phyloP scores from a whole-genome alignment of 92 coral and sea anemone genomes.

The Parazoanthus darwini region DNA sequence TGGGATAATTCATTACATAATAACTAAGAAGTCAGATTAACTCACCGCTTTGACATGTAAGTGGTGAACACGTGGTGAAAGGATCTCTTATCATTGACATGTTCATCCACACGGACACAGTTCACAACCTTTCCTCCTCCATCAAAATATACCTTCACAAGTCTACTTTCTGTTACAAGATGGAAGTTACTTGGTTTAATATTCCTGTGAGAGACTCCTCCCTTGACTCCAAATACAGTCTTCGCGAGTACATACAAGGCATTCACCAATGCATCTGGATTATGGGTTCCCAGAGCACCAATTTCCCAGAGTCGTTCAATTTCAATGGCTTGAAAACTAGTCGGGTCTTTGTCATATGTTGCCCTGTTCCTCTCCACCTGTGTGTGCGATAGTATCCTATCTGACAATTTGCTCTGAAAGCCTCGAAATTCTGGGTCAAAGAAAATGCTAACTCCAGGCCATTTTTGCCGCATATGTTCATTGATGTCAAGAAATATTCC shows the following conservation, averaged over 20 bases:
- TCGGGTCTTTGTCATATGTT: not conserved
- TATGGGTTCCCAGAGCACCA: constrained; percentile 1
- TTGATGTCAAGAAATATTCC: constrained; percentile 23
- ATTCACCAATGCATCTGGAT: constrained; percentile 11
- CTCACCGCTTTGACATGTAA: constrained; percentile 18
- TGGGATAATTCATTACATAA: not conserved
- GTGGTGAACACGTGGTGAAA: not conserved
- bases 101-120: constrained; percentile 6
- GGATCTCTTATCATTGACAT: not conserved
- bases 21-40: not conserved
- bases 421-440: constrained; percentile 17
- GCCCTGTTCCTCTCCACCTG: not conserved
- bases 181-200: constrained; percentile 11
- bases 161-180: not conserved
- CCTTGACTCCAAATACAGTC: not conserved
- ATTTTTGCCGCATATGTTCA: not conserved
- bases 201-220: constrained; percentile 1
- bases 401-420: constrained; percentile 13
- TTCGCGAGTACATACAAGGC: constrained; percentile 18
- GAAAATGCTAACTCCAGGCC: constrained; percentile 17
- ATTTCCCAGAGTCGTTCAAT: constrained; percentile 18
- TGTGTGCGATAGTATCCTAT: not conserved
- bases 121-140: constrained; percentile 6
- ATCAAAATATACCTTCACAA: constrained; percentile 10
- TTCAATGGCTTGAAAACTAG: constrained; percentile 14